Percentiles rank a stretch among this genome's conserved stretches.
phyloP scores from a whole-genome alignment of 2,888 invertebrate genomes.

The Frankliniella intonsa region DNA sequence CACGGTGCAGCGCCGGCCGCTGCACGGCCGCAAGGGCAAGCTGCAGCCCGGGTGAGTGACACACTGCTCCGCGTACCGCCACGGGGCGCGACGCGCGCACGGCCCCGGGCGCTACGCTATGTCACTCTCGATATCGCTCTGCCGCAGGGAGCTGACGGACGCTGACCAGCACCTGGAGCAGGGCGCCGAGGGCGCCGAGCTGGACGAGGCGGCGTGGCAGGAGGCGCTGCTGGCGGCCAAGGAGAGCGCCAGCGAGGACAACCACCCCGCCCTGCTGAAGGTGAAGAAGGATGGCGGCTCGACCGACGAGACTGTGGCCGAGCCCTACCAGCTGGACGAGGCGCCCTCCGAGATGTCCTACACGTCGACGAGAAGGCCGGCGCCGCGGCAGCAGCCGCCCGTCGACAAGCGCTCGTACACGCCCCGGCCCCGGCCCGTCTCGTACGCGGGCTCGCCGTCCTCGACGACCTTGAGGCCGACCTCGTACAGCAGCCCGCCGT shows the following conservation, averaged over 20 bases:
- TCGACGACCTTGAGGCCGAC: not conserved
- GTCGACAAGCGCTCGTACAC: not conserved
- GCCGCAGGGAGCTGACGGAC: not conserved
- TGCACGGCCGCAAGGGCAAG: constrained; percentile 13
- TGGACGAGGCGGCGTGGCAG: not conserved
- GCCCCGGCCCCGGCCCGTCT: not conserved
- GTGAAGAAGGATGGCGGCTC: not conserved
- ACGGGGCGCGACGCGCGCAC: not conserved
- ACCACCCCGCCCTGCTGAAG: constrained; percentile 24
- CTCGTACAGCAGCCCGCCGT: not conserved
- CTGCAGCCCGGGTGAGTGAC: not conserved
- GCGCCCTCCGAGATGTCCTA: not conserved
- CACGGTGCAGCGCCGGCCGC: constrained; percentile 11
- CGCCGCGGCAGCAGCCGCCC: not conserved
- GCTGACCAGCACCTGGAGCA: not conserved
- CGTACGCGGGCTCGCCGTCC: not conserved
- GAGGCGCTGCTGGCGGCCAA: not conserved
- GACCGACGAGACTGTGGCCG: not conserved
- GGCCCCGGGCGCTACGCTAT: no score
- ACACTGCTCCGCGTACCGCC: not conserved
- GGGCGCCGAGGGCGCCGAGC: not conserved
- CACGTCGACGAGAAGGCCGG: not conserved
- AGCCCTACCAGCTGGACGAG: not conserved
- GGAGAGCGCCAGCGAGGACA: constrained; percentile 10
- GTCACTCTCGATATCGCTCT: no score